Evolutionary conservation across 2,888 invertebrate genomes (phyloP).

Genomic region (Cantharis rustica): DNA sequence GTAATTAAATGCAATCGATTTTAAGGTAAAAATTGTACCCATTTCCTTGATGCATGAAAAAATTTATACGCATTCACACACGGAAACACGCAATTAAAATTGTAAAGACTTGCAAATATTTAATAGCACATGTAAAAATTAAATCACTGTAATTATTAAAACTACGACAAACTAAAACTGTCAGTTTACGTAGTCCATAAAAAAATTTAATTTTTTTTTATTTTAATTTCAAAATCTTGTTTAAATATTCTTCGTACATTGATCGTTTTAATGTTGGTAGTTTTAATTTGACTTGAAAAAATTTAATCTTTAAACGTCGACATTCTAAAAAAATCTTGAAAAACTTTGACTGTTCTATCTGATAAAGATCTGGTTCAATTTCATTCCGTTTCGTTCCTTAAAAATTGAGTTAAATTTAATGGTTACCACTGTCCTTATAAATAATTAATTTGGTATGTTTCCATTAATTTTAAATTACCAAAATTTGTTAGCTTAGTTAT

Average conservation of each 20-base stretch:
- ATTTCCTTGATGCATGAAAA: not conserved
- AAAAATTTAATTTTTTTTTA: not conserved
- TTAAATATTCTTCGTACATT: too few relatives aligned
- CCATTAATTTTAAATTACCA: too few relatives aligned
- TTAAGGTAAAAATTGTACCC: not conserved
- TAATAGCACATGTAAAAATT: not conserved
- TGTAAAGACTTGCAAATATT: not conserved
- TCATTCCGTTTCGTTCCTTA: too few relatives aligned
- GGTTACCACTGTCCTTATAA: not conserved
- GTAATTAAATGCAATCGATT: not conserved
- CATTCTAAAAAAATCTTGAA: too few relatives aligned
- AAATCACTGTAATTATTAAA: not conserved
- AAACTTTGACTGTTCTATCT: too few relatives aligned
- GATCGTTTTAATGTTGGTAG: too few relatives aligned
- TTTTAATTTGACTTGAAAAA: too few relatives aligned
- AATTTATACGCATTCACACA: not conserved
- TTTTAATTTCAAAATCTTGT: not conserved
- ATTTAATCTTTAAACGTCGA: too few relatives aligned
- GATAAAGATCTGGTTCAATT: too few relatives aligned
- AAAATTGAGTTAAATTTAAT: too few relatives aligned
- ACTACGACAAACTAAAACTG: not conserved
- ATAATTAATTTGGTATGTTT: too few relatives aligned
- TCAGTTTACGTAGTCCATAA: not conserved
- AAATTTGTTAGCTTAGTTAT: too few relatives aligned
- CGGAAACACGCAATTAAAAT: not conserved